Evolutionary conservation across 2,797 vertebrate species (phyloP).

Genomic region (Crypturellus tataupa): DNA sequence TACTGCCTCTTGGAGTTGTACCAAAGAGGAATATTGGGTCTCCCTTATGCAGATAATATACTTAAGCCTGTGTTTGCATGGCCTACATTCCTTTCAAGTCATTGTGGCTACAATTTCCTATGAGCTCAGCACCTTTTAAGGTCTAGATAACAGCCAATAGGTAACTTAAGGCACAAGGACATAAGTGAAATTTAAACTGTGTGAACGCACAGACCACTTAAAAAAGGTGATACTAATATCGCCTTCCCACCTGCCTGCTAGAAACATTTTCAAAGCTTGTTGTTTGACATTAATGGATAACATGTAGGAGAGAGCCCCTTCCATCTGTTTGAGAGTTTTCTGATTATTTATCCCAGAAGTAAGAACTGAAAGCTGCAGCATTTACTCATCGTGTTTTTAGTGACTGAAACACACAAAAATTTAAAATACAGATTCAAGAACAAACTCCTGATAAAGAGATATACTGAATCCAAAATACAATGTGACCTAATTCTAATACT

Average conservation of each 20-base stretch:
- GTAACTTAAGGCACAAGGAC: constrained; percentile 9
- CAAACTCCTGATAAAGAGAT: constrained; percentile 52
- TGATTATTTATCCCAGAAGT: constrained; percentile 44
- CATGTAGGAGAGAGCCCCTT: constrained; percentile 26
- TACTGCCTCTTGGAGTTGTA: background rate
- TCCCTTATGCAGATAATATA: background rate
- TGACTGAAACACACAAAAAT: constrained; percentile 10
- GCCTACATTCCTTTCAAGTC: constrained; percentile 3
- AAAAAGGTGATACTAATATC: constrained; percentile 51
- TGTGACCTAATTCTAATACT: constrained; percentile 11
- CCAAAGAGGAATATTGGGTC: background rate
- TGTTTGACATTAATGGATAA: constrained; percentile 69
- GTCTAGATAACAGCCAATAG: background rate
- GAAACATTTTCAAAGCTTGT: constrained; percentile 56
- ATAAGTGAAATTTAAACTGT: constrained; percentile 41
- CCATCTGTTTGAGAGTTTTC: constrained; percentile 19
- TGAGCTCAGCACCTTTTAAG: background rate
- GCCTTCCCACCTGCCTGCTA: constrained; percentile 48
- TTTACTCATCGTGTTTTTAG: constrained; percentile 35
- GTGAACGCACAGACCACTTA: constrained; percentile 1
- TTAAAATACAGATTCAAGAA: constrained; percentile 53
- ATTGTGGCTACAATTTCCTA: background rate
- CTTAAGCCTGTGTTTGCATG: background rate
- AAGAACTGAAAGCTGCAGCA: constrained; percentile 31
- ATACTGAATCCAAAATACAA: constrained; percentile 45